Conservation (phyloP, 2,113 vertebrate genomes). For the Austrofundulus limnaeus region DNA sequence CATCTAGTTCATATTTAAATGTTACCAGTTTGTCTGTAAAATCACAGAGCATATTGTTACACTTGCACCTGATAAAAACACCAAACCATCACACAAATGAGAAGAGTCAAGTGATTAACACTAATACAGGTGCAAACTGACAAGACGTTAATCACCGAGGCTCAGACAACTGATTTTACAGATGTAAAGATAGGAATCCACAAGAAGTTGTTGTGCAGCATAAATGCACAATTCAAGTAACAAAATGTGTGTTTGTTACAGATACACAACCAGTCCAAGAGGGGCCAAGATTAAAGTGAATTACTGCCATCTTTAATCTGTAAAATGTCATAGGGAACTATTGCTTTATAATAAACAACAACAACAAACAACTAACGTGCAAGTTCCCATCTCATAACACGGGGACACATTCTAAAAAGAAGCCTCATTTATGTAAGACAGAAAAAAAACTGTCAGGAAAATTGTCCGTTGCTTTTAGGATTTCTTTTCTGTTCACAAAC, state of each 20-base stretch:
- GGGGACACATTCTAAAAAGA: neutral
- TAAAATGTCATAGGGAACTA: too few species aligned
- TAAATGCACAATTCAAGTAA: neutral
- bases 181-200: too few species aligned
- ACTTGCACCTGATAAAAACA: constrained; percentile 1
- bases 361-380: too few species aligned
- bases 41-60: neutral
- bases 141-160: too few species aligned
- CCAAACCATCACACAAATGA: constrained; percentile 3
- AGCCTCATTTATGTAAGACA: constrained; percentile 17
- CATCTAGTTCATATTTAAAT: neutral
- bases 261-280: neutral
- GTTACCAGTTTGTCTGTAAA: neutral
- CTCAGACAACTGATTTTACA: neutral
- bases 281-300: too few species aligned
- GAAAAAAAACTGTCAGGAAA: constrained; percentile 20
- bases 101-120: constrained; percentile 1
- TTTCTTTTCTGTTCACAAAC: constrained; percentile 10
- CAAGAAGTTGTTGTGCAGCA: neutral
- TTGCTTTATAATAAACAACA: too few species aligned
- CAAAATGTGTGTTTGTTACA: neutral
- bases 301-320: too few species aligned
- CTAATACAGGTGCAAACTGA: constrained; percentile 13
- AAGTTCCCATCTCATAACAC: too few species aligned
- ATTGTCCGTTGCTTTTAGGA: constrained; percentile 11